Conservation (phyloP, 2,888 invertebrate genomes). For the Pheosia gnoma region DNA sequence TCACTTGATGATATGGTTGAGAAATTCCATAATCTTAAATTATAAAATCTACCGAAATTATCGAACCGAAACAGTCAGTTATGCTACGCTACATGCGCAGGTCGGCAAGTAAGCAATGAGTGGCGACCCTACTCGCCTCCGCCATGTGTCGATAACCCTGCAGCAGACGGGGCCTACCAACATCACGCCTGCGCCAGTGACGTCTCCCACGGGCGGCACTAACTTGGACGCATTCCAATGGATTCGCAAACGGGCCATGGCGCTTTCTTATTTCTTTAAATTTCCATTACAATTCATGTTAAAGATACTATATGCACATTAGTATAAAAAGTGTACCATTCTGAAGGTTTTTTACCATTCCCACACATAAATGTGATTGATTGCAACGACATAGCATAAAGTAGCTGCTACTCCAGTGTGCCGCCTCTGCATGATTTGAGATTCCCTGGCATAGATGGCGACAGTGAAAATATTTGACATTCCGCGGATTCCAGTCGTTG, state of each 20-base stretch:
- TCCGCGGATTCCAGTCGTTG: conserved; percentile 86
- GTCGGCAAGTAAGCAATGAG: conserved; percentile 37
- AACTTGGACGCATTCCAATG: conserved; percentile 73
- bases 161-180: conserved; percentile 64
- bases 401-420: conserved; percentile 58
- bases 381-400: conserved; percentile 25
- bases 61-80: conserved; percentile 71
- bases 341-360: conserved; percentile 11
- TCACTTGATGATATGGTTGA: conserved; percentile 38
- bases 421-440: conserved; percentile 65
- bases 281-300: conserved; percentile 9
- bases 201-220: conserved; percentile 68
- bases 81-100: conserved; percentile 70
- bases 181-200: conserved; percentile 78
- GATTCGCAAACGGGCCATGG: conserved; percentile 61
- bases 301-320: conserved; percentile 19
- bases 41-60: conserved; percentile 59
- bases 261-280: conserved; percentile 49
- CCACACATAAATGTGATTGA: conserved; percentile 14
- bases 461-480: conserved; percentile 88
- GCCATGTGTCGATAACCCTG: conserved; percentile 81
- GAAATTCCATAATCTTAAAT: conserved; percentile 43
- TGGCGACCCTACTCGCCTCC: conserved; percentile 69
- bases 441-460: conserved; percentile 85
- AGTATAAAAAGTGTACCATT: conserved; percentile 16